Base-by-base conservation (phyloP, 2,888 invertebrate genomes). In the Calephelis perditalis region DNA sequence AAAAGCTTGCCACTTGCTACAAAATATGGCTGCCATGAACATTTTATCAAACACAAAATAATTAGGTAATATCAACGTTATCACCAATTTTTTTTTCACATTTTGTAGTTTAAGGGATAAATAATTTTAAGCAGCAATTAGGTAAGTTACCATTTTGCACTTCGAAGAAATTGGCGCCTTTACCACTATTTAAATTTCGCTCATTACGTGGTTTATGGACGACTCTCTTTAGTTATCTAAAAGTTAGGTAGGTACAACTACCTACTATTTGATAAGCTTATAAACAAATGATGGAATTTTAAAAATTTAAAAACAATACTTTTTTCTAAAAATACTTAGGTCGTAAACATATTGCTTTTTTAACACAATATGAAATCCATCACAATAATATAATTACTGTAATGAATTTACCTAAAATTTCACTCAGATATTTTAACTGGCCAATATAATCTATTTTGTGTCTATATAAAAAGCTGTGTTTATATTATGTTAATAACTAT, bases 381-480 rank as follows among this genome's bases (percentile, higher is more conserved):
- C 40, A 40, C 40, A 40, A 40, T 40, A 40, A 40, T 40, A 40
- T 40, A 26, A 26, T 49, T 49, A 49, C 15, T 26, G 5, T 9
- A 26, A 49, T 49, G 49, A 49, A 15, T 49, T 49, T 8, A 15
- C 15, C 49, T 49, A 49, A 49, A 49, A 49, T 49, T 26, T 49
- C 9, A 49, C 26, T 49, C 26, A 26, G 7, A 6, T 15, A 49
- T 49, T 49, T 49, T 26, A 49, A 26, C 26, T 26, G 49, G 49
- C 49, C 49, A 15, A 9, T 49, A 15, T 49, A 40, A 40, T 40
- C 40, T 49, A 49, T 26, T 8, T 26, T 15, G 49, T 49, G 49
- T 49, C 15, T 49, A 49, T 49, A 26, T 49, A 49, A 49, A 49
- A 49, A 49, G 49, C 49, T 15, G 49, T 49, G 49, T 49, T 26